Percentiles rank a stretch among this genome's conserved stretches.
Evolutionary conservation across 2,113 vertebrate genomes (phyloP).

Genomic region (Antechinus flavipes): DNA sequence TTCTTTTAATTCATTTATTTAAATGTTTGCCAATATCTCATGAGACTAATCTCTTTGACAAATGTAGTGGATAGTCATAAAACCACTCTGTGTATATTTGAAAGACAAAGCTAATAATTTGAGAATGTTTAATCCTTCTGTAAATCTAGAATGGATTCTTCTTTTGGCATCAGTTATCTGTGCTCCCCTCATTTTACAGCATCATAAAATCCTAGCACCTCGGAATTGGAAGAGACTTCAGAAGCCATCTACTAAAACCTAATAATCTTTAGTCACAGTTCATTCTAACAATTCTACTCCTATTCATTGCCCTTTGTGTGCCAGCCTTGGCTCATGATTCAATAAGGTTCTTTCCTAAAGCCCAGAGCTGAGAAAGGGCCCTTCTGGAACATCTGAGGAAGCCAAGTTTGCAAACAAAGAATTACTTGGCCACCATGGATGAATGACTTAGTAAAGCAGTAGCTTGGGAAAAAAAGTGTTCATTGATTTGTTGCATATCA

Average conservation of each 20-base stretch:
- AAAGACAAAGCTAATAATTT: background rate
- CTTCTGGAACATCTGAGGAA: background rate
- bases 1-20: background rate
- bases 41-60: background rate
- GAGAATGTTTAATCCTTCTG: background rate
- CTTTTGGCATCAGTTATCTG: background rate
- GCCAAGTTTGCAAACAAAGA: background rate
- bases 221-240: background rate
- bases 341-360: background rate
- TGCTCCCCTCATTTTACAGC: background rate
- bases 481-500: background rate
- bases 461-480: background rate
- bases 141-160: background rate
- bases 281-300: background rate
- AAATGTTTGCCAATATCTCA: background rate
- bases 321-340: background rate
- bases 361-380: background rate
- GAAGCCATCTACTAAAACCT: background rate
- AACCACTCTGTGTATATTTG: background rate
- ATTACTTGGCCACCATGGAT: slow-evolving; percentile 1
- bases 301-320: background rate
- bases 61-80: background rate
- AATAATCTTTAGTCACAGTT: background rate
- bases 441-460: background rate
- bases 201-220: background rate